Base-by-base conservation (phyloP, 2,888 invertebrate species). In the Frankliniella fusca region DNA sequence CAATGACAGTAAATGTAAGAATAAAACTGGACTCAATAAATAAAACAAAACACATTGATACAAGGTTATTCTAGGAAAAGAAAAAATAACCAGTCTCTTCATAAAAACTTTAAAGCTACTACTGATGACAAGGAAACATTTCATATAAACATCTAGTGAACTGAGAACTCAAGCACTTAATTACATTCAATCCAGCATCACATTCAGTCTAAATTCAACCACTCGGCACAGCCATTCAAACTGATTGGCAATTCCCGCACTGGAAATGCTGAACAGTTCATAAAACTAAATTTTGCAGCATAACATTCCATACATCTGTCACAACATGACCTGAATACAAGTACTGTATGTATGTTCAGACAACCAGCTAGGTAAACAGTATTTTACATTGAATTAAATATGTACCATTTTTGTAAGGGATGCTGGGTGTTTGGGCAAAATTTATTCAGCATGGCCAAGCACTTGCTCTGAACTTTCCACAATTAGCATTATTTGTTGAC, bases 401-500 rank as follows among this genome's bases (percentile, higher is more conserved):
- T 38, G 38, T 38, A 38, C 38, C 38, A 2, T 38, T 38, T 38
- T 5, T 38, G n/a, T 38, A 38, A 38, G 2, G 5, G 38, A 38
- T 38, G 38, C 38, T 38, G 38, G 38, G 38, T 38, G 38, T 38
- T 38, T 5, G 5, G 38, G 38, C 38, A 38, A 38, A 38, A 38
- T 38, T 84, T 82, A 85, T 82, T 85, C 85, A 48, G 84, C 83
- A 50, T 84, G 85, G 23, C 84, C 83, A 12, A 85, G 82, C 48
- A 85, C 85, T 80, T 84, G 85, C 28, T 85, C 85, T 3, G 85
- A 83, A 27, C 94, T 94, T 88, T 95, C 95, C 23, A 95, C 95
- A 84, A 95, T 94, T 80, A 95, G 90, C 95, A 95, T 95, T 84
- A 95, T 95, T 84, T 83, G 23, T 84, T 83, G 48, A 84, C 83